Percentiles rank a stretch among this genome's conserved stretches.
These are phyloP conservation scores for Anolis carolinensis DNA, from an alignment of 2,113 vertebrate species.

Conservation along the genomic window DNA sequence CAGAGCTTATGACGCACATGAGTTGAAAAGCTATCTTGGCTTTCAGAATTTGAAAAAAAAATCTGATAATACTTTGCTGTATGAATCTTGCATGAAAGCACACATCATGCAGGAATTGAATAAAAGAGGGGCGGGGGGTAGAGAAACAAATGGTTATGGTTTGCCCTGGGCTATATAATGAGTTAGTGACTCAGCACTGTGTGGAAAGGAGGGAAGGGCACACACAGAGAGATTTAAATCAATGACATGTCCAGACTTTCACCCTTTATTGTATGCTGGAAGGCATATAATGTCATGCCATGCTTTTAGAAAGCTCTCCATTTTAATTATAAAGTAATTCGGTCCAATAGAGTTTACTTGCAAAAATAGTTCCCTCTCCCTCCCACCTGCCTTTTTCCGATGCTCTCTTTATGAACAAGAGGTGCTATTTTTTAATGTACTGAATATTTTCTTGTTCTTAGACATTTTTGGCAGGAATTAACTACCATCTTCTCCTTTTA, in stretches of 20 bases:
- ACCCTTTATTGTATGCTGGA: slow-evolving; percentile 30
- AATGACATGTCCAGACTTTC: not conserved
- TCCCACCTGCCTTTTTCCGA: not conserved
- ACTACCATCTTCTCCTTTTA: not conserved
- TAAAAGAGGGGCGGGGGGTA: slow-evolving; percentile 2
- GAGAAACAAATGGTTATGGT: not conserved
- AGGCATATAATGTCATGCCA: slow-evolving; percentile 35
- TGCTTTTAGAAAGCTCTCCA: slow-evolving; percentile 38
- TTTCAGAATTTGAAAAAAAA: not conserved
- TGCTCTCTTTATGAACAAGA: not conserved
- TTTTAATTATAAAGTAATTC: slow-evolving; percentile 31
- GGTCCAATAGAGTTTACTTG: not conserved
- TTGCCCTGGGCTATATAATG: slow-evolving; percentile 47
- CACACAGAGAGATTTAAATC: not conserved
- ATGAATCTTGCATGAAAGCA: not conserved
- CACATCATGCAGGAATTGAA: not conserved
- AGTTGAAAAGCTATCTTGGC: not conserved
- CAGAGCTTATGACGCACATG: not conserved
- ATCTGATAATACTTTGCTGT: not conserved
- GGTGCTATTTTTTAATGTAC: not conserved
- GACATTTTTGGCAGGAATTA: not conserved
- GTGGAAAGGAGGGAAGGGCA: not conserved
- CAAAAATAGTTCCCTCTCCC: not conserved
- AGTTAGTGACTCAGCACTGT: slow-evolving; percentile 43
- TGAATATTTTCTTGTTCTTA: not conserved